Conservation (phyloP, 2,113 vertebrate genomes). For the Glaucomys volans region DNA sequence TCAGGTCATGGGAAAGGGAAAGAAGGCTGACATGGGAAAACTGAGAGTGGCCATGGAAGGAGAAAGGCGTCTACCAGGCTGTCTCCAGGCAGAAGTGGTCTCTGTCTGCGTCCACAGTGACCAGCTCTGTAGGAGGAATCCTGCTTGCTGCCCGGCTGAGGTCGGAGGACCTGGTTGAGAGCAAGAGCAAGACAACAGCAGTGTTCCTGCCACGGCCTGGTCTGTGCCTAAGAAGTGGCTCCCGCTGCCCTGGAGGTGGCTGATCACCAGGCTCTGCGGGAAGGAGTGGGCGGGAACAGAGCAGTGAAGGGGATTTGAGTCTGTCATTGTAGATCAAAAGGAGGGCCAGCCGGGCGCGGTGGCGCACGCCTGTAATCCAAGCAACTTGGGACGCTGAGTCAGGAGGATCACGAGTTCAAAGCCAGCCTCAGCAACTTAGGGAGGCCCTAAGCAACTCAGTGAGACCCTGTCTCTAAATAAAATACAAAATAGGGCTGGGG, state of each 20-base stretch:
- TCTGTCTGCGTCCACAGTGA: not conserved
- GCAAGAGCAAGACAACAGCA: not conserved
- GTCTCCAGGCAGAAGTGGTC: not conserved
- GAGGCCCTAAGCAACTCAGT: too few species aligned
- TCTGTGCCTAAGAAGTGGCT: not conserved
- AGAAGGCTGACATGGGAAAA: not conserved
- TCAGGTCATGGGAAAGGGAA: not conserved
- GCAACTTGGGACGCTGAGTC: too few species aligned
- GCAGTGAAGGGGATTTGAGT: fast-evolving
- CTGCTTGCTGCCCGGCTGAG: not conserved
- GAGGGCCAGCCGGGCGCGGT: too few species aligned
- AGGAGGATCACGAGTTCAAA: too few species aligned
- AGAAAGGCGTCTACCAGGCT: not conserved
- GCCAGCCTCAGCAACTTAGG: too few species aligned
- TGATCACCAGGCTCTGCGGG: not conserved
- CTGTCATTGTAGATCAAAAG: not conserved
- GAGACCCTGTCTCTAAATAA: too few species aligned
- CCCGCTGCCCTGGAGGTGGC: not conserved
- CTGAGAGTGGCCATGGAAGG: not conserved
- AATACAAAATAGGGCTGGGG: too few species aligned
- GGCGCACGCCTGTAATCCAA: too few species aligned
- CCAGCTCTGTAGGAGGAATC: not conserved
- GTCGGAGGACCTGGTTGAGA: not conserved
- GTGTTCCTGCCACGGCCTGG: fast-evolving
- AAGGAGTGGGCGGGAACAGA: not conserved